Conservation (phyloP, 2,888 invertebrate genomes). For the Dasysyrphus albostriatus region DNA sequence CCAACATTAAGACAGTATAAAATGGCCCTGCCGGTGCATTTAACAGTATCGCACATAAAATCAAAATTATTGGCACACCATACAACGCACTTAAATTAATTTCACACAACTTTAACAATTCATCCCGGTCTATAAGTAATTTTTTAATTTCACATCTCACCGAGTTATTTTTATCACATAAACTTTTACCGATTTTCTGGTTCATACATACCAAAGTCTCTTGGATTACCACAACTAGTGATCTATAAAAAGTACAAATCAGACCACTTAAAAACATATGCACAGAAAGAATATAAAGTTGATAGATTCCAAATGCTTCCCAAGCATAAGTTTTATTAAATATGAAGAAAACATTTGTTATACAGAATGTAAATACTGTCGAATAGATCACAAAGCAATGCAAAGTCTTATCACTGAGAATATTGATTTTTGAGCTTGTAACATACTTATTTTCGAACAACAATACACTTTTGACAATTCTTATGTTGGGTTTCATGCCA, state of each 20-base stretch:
- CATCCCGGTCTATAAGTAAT: background rate
- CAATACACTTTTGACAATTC: background rate
- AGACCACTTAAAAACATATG: slow-evolving; percentile 4
- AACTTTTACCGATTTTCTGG: background rate
- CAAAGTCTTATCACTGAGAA: slow-evolving; percentile 1
- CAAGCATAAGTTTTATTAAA: background rate
- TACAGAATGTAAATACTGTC: background rate
- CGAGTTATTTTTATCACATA: background rate
- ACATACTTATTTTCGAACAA: background rate
- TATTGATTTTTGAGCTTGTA: background rate
- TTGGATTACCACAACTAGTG: background rate
- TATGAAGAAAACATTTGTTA: background rate
- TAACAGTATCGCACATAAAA: background rate
- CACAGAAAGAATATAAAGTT: background rate
- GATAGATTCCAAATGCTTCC: background rate
- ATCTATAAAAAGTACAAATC: slow-evolving; percentile 8
- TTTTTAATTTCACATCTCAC: background rate
- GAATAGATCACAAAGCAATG: background rate
- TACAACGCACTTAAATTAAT: slow-evolving; percentile 21
- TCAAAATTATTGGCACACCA: slow-evolving; percentile 3
- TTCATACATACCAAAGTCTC: background rate
- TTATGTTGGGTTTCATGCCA: background rate
- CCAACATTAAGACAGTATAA: background rate
- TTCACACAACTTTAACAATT: slow-evolving; percentile 25
- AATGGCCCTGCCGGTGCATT: slow-evolving; percentile 2